A percentile compares a stretch with the other conserved stretches of the same genome.
Evolutionary conservation across 2,888 invertebrate species (phyloP).

Genomic region (Callinectes sapidus): DNA sequence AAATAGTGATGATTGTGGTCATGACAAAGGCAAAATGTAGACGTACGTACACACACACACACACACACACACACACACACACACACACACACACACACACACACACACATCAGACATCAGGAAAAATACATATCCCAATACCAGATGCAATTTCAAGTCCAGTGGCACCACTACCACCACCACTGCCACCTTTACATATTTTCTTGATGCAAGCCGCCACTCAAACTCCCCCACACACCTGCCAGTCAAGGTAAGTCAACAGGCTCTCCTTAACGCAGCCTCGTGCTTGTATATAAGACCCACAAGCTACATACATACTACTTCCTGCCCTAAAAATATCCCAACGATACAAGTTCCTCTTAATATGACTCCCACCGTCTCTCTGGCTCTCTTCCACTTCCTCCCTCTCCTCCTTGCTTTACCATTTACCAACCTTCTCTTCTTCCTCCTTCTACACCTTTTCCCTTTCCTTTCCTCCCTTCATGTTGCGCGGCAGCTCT

Average conservation of each 20-base stretch:
- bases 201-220: background rate
- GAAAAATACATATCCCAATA: conserved; percentile 1
- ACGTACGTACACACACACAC: background rate
- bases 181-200: background rate
- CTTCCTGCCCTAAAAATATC: background rate
- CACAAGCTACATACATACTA: background rate
- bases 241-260: conserved; percentile 17
- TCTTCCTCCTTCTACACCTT: background rate
- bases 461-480: conserved; percentile 6
- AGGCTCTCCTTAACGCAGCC: background rate
- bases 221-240: conserved; percentile 1
- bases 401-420: background rate
- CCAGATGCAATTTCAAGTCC: conserved; percentile 14
- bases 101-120: conserved; percentile 38
- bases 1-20: background rate
- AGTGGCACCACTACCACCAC: background rate
- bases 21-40: background rate
- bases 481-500: background rate
- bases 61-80: conserved; percentile 41
- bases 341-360: background rate
- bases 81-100: conserved; percentile 30
- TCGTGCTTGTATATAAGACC: background rate
- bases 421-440: background rate
- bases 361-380: background rate
- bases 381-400: background rate